phyloP scores from a whole-genome alignment of 2,113 vertebrate genomes.

The Sminthopsis crassicaudata region DNA sequence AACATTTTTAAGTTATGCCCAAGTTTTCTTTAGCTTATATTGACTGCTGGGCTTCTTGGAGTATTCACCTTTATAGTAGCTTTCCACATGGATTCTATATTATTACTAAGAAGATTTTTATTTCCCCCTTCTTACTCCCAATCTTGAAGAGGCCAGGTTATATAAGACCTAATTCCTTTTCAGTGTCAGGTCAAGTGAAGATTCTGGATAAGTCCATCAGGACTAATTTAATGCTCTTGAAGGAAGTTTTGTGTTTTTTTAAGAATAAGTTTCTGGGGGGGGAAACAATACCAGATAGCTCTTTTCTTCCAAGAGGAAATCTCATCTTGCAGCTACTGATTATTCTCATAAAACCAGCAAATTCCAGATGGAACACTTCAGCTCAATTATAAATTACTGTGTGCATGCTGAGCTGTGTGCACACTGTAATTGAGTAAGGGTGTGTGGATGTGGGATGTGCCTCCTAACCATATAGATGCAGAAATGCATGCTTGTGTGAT shows the following conservation, averaged over 20 bases:
- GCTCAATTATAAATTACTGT: background rate
- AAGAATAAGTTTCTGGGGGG: slow-evolving; percentile 43
- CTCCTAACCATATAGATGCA: accelerated
- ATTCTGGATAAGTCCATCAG: slow-evolving; percentile 66
- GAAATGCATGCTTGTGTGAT: background rate
- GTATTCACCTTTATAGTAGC: slow-evolving; percentile 53
- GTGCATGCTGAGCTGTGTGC: slow-evolving; percentile 1
- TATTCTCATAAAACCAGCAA: slow-evolving; percentile 51
- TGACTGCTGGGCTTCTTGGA: slow-evolving; percentile 53
- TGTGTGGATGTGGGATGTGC: background rate
- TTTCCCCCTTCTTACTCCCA: background rate
- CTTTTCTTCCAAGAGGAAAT: background rate
- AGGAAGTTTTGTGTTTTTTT: background rate
- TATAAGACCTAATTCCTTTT: slow-evolving; percentile 53
- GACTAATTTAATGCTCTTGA: slow-evolving; percentile 70
- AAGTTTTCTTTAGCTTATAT: slow-evolving; percentile 39
- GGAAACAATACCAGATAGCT: slow-evolving; percentile 38
- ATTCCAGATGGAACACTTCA: background rate
- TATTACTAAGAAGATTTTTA: slow-evolving; percentile 29
- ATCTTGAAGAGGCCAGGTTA: slow-evolving; percentile 14
- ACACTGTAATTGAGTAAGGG: background rate
- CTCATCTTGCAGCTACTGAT: background rate
- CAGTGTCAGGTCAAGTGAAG: slow-evolving; percentile 47
- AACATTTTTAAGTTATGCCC: slow-evolving; percentile 76
- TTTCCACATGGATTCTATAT: slow-evolving; percentile 42